A percentile compares a stretch with the other conserved stretches of the same genome.
Conservation (phyloP, 2,797 vertebrate genomes). For the Sphenopsis melanotis region DNA sequence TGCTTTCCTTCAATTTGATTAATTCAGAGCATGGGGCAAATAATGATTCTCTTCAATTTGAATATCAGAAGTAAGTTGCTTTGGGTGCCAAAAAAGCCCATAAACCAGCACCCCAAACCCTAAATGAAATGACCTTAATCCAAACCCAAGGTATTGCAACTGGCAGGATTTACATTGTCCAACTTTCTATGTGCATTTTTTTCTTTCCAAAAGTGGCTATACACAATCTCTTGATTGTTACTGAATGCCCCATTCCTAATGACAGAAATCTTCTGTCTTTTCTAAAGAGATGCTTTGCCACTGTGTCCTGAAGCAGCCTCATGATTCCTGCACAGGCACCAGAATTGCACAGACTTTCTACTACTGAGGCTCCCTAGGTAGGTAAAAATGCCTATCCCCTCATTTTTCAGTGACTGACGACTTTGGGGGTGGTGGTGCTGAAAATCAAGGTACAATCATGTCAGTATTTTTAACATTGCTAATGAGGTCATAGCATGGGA, state of each 20-base stretch:
- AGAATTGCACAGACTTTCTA: neutral
- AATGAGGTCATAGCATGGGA: neutral
- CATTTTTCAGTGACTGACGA: neutral
- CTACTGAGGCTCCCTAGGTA: neutral
- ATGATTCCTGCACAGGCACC: neutral
- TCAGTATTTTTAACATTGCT: neutral
- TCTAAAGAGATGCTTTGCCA: neutral
- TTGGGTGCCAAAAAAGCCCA: neutral
- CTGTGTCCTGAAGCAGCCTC: rapidly evolving
- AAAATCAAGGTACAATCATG: neutral
- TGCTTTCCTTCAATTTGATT: neutral
- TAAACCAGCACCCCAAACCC: neutral
- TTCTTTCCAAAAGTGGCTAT: neutral
- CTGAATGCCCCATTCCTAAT: rapidly evolving
- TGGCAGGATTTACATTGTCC: neutral
- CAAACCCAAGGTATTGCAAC: neutral
- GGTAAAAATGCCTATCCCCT: neutral
- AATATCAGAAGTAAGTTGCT: neutral
- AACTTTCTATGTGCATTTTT: neutral
- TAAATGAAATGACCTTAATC: neutral
- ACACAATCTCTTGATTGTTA: neutral
- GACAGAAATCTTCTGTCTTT: neutral
- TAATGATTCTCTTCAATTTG: neutral
- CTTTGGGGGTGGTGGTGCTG: neutral
- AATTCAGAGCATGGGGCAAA: neutral